phyloP scores from a whole-genome alignment of 2,797 vertebrate species.

The Sus cebifrons region DNA sequence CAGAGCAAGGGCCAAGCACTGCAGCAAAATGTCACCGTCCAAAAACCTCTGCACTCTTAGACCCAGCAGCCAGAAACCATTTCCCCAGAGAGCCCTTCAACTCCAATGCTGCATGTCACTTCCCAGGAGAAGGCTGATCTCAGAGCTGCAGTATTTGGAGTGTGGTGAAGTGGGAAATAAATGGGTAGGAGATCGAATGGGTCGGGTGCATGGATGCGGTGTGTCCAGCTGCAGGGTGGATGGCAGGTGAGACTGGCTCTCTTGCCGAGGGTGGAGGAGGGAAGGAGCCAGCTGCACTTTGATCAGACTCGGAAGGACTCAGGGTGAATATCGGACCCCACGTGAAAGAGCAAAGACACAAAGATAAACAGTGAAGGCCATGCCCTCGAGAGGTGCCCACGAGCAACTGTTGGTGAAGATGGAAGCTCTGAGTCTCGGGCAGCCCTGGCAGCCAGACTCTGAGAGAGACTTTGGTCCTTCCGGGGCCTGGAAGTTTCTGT shows the following conservation, averaged over 20 bases:
- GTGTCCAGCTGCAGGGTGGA: neutral
- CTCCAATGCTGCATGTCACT: neutral
- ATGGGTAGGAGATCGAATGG: too few species aligned
- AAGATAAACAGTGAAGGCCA: neutral
- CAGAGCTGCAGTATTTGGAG: neutral
- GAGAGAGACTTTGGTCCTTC: neutral
- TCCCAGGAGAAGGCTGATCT: neutral
- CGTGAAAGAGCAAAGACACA: fast-evolving
- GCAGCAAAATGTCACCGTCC: neutral
- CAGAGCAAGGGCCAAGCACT: neutral
- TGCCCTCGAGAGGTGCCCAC: neutral
- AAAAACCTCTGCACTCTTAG: neutral
- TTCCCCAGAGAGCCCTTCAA: neutral
- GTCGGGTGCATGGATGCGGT: fast-evolving
- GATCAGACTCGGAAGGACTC: neutral
- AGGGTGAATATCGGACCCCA: neutral
- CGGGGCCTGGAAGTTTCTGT: too few species aligned
- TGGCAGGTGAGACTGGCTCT: neutral
- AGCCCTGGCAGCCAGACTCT: neutral
- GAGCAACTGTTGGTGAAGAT: neutral
- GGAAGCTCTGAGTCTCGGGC: neutral
- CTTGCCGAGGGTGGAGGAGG: too few species aligned
- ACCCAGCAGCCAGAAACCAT: neutral
- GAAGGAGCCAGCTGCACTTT: neutral
- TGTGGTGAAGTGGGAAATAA: neutral